A percentile compares a stretch with the other conserved stretches of the same genome.
Conservation (phyloP, 2,113 vertebrate species). For the Pithys albifrons region DNA sequence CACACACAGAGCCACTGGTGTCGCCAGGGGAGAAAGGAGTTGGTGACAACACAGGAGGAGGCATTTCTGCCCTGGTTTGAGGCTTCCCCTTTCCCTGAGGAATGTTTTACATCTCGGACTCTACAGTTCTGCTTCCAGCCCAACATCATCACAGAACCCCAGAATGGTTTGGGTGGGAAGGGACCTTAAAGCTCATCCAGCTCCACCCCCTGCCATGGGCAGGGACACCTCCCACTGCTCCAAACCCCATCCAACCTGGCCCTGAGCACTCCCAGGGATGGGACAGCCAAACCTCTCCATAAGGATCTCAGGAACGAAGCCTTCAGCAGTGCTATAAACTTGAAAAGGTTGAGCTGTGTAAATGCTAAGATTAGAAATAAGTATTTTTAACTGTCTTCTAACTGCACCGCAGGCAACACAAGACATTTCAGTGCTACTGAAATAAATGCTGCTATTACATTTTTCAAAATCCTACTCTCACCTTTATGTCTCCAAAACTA, state of each 20-base stretch:
- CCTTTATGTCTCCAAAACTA: neutral
- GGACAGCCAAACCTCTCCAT: neutral
- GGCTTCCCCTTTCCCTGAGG: neutral
- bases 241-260: neutral
- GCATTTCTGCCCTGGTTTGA: neutral
- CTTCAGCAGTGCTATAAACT: neutral
- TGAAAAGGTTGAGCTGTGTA: neutral
- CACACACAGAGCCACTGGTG: neutral
- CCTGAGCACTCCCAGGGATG: neutral
- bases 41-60: neutral
- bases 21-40: neutral
- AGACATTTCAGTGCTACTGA: neutral
- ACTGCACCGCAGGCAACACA: neutral
- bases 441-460: neutral
- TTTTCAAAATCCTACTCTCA: slow-evolving; percentile 9
- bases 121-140: neutral
- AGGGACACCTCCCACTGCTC: neutral
- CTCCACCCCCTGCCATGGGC: neutral
- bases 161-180: neutral
- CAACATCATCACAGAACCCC: neutral
- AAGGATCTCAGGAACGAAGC: neutral
- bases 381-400: neutral
- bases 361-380: neutral
- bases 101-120: neutral
- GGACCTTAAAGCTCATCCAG: neutral